These are phyloP conservation scores for Drosophila repletoides DNA, from an alignment of 1,140 invertebrate genomes.

Conservation along the genomic window DNA sequence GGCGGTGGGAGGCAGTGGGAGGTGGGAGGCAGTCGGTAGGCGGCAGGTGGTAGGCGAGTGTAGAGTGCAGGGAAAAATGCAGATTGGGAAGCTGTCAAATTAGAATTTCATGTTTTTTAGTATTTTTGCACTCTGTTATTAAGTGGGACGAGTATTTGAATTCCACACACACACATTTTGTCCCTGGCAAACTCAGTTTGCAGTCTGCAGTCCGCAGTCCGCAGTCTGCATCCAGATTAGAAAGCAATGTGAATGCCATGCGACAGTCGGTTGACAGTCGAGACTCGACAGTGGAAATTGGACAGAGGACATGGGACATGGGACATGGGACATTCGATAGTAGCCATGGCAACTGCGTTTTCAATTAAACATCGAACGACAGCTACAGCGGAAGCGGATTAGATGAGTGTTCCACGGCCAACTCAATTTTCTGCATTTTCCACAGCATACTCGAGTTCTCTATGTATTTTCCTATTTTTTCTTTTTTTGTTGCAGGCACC, in stretches of 20 bases:
- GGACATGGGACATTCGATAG: slow-evolving; percentile 1
- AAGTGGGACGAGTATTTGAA: background rate
- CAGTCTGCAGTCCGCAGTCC: background rate
- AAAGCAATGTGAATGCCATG: slow-evolving; percentile 14
- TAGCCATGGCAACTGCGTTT: slow-evolving; percentile 1
- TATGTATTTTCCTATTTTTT: background rate
- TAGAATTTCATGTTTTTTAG: slow-evolving; percentile 47
- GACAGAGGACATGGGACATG: background rate
- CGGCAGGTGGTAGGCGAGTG: background rate
- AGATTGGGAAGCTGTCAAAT: slow-evolving; percentile 22
- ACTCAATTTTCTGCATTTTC: background rate
- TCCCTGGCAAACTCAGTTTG: background rate
- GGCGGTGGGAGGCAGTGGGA: background rate
- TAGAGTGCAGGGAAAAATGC: background rate
- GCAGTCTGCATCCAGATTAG: slow-evolving; percentile 19
- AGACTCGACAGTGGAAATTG: too few species aligned
- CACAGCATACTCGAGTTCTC: background rate
- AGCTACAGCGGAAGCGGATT: slow-evolving; percentile 22
- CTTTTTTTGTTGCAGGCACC: slow-evolving; percentile 83
- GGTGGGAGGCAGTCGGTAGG: background rate
- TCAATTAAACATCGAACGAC: slow-evolving; percentile 10
- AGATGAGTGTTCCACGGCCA: slow-evolving; percentile 31
- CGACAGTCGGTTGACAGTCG: too few species aligned
- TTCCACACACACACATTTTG: background rate
- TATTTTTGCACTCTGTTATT: slow-evolving; percentile 20